A percentile compares a stretch with the other conserved stretches of the same genome.
Evolutionary conservation across 2,113 vertebrate species (phyloP).

Genomic region (Rousettus leschenaultii): DNA sequence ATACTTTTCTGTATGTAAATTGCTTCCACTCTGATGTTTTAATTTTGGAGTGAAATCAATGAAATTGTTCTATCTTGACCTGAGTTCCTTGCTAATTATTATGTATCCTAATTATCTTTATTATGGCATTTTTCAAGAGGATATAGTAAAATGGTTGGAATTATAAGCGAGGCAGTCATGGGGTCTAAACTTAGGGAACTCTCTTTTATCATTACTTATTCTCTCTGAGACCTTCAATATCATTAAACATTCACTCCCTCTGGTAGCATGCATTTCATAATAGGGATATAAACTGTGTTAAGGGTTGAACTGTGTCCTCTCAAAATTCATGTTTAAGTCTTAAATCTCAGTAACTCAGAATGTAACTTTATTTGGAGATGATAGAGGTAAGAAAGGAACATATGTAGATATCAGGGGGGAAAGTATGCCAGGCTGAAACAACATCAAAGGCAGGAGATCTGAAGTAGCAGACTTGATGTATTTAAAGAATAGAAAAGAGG

Average conservation of each 20-base stretch:
- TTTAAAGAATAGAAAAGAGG: neutral
- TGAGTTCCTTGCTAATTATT: slow-evolving; percentile 31
- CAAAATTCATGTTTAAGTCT: neutral
- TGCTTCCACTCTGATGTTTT: slow-evolving; percentile 31
- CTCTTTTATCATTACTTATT: neutral
- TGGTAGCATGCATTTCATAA: neutral
- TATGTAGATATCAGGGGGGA: neutral
- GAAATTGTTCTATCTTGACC: slow-evolving; percentile 43
- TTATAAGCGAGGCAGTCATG: neutral
- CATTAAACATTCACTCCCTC: neutral
- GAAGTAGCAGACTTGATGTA: neutral
- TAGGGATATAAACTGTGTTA: neutral
- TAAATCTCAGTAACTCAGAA: neutral
- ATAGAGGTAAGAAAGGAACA: neutral
- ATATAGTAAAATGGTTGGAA: neutral
- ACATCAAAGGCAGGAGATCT: neutral
- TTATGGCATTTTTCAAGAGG: neutral
- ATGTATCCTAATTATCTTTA: slow-evolving; percentile 26
- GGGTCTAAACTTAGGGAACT: neutral
- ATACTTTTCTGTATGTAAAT: slow-evolving; percentile 47
- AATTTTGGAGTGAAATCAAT: slow-evolving; percentile 40
- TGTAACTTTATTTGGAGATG: slow-evolving; percentile 2
- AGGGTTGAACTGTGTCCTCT: neutral
- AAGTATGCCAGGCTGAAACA: neutral
- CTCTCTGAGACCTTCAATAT: neutral